A percentile compares a stretch with the other conserved stretches of the same genome.
Evolutionary conservation across 2,797 vertebrate genomes (phyloP).

Genomic region (Austrolebias charrua): DNA sequence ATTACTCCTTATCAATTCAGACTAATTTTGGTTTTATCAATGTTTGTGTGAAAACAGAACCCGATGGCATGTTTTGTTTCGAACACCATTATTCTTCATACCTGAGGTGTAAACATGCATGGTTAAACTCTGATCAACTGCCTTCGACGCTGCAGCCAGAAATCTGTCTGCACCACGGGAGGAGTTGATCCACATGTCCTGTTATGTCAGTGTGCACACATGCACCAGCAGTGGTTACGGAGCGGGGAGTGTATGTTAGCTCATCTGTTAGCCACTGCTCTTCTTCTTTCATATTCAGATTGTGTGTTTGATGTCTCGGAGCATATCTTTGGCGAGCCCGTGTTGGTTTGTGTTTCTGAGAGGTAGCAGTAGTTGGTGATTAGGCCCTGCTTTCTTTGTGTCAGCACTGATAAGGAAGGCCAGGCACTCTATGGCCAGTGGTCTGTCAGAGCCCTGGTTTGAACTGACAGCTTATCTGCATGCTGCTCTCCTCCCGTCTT

Average conservation of each 20-base stretch:
- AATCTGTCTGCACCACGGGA: slow-evolving; percentile 57
- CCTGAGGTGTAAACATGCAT: slow-evolving; percentile 51
- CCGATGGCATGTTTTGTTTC: slow-evolving; percentile 30
- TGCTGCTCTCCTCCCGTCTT: slow-evolving; percentile 63
- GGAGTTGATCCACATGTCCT: slow-evolving; percentile 28
- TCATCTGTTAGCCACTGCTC: not conserved
- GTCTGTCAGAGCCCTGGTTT: slow-evolving; percentile 75
- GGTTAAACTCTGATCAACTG: slow-evolving; percentile 58
- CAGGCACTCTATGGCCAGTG: slow-evolving; percentile 73
- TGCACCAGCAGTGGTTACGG: slow-evolving; percentile 5
- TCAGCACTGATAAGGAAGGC: slow-evolving; percentile 81
- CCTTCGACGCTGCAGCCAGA: slow-evolving; percentile 65
- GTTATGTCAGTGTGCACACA: slow-evolving; percentile 10
- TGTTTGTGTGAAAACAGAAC: slow-evolving; percentile 25
- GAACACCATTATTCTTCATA: slow-evolving; percentile 20
- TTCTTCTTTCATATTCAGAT: slow-evolving; percentile 21
- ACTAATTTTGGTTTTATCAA: slow-evolving; percentile 21
- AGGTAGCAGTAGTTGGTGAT: slow-evolving; percentile 71
- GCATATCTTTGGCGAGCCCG: slow-evolving; percentile 28
- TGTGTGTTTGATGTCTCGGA: slow-evolving; percentile 36
- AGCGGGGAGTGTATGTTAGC: slow-evolving; percentile 26
- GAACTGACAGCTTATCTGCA: slow-evolving; percentile 77
- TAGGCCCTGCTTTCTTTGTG: slow-evolving; percentile 70
- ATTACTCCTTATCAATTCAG: slow-evolving; percentile 8
- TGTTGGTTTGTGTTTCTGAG: slow-evolving; percentile 55